Percentiles rank a stretch among this genome's conserved stretches.
Conservation (phyloP, 1,140 invertebrate genomes). For the Lepidurus couesii region DNA sequence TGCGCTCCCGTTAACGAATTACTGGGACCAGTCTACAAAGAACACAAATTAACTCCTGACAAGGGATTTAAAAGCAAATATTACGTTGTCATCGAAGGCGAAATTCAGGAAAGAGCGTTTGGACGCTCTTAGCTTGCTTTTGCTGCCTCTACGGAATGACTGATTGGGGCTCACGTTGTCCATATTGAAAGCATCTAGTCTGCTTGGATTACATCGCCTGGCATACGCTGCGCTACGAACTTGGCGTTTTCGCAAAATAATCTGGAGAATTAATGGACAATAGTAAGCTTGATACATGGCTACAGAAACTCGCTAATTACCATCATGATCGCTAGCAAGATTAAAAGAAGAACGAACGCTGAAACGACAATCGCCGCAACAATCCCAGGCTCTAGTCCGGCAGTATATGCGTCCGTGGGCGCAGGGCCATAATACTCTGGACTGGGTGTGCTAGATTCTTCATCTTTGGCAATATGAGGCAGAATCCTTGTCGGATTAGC, state of each 20-base stretch:
- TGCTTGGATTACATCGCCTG: constrained; percentile 77
- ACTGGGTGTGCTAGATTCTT: neutral
- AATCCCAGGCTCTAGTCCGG: neutral
- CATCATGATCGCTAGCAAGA: constrained; percentile 26
- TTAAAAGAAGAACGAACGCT: neutral
- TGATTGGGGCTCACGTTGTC: constrained; percentile 60
- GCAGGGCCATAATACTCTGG: neutral
- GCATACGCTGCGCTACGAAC: constrained; percentile 59
- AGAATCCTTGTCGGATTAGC: neutral
- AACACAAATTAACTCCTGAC: constrained; percentile 22
- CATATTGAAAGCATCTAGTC: constrained; percentile 78
- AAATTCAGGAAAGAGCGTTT: constrained; percentile 84
- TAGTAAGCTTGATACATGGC: neutral
- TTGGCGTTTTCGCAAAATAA: constrained; percentile 65
- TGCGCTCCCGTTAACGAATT: constrained; percentile 67
- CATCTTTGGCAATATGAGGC: neutral
- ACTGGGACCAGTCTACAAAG: constrained; percentile 57
- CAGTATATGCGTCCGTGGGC: neutral
- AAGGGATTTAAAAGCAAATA: constrained; percentile 37
- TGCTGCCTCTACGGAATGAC: constrained; percentile 55
- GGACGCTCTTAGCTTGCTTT: constrained; percentile 54
- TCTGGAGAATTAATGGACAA: constrained; percentile 44
- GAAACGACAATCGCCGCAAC: neutral
- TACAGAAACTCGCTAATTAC: neutral
- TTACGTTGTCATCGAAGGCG: constrained; percentile 82